Base-by-base conservation (phyloP, 2,113 vertebrate genomes). In the Pteruthius melanotis region DNA sequence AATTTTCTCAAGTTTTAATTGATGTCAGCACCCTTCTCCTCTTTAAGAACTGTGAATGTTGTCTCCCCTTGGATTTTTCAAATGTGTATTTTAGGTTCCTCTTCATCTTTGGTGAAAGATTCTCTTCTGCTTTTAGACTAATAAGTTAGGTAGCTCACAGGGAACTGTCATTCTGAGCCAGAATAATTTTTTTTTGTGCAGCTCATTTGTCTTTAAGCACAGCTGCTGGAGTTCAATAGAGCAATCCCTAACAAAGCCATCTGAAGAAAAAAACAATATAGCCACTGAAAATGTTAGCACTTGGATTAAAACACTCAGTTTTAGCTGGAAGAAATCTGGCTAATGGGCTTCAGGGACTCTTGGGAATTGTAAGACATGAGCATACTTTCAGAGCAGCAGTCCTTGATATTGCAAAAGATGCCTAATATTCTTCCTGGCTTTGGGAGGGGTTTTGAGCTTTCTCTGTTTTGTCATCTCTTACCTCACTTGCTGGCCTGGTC, bases 261-360 rank as follows among this genome's bases (percentile, higher is more conserved):
- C 33, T 85, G 37, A 90, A 69, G 23, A 37, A 72, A 92, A 93
- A 93, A 72, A 37, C 53, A 76, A 60, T 72, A 74, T 16, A 57
- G 18, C 71, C 85, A 49, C 33, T 90, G 37, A 24, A 90, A 94
- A 87, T 71, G 30, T 75, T 94, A 93, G 19, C 69, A 44, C 56
- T 95, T 87, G 52, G 30, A 94, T 77, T 64, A 97, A 80, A 42
- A 83, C 50, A 53, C 35, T 72, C 60, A 42, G 20, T 89, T 95
- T 94, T 71, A 89, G 33, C 56, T 71, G 30, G 8, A 19, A 61
- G 20, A 78, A 85, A 74, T 33, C 39, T 92, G 47, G 6, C 22
- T 96, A 80, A 77, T 79, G 75, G n/a, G 15, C 13, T 26, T 44
- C 2, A 2, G 27, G 40, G 63, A 35, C 13, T 45, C 39, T 10